A percentile compares a stretch with the other conserved stretches of the same genome.
Evolutionary conservation across 2,888 invertebrate species (phyloP).

Genomic region (Uloborus plumipes): DNA sequence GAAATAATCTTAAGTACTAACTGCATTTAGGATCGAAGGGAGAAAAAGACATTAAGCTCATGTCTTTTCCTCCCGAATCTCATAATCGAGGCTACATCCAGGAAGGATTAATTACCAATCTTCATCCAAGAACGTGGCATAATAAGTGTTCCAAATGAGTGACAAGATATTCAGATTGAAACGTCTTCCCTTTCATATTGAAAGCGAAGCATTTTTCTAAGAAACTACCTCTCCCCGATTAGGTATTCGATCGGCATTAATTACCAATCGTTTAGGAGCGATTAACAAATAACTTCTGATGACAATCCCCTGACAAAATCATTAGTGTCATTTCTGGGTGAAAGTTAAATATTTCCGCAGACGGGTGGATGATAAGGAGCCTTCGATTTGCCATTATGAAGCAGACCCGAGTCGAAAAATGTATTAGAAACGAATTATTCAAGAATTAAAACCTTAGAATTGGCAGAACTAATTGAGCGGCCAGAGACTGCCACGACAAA

Average conservation of each 20-base stretch:
- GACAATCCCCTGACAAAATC: conserved; percentile 61
- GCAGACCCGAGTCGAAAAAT: conserved; percentile 44
- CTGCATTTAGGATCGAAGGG: too few relatives aligned
- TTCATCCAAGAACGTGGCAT: too few relatives aligned
- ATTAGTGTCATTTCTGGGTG: conserved; percentile 56
- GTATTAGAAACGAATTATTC: conserved; percentile 64
- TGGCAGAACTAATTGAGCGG: conserved; percentile 53
- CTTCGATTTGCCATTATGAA: conserved; percentile 64
- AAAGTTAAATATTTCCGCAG: conserved; percentile 59
- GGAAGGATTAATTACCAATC: too few relatives aligned
- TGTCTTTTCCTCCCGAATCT: too few relatives aligned
- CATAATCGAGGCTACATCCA: too few relatives aligned
- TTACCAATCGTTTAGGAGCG: conserved; percentile 62
- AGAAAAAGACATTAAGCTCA: too few relatives aligned
- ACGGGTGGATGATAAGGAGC: conserved; percentile 49
- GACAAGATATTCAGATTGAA: too few relatives aligned
- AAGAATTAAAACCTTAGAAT: conserved; percentile 54
- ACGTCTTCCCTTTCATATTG: too few relatives aligned
- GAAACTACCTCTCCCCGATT: conserved; percentile 18
- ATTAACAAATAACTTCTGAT: conserved; percentile 64
- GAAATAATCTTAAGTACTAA: too few relatives aligned
- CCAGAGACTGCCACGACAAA: conserved; percentile 43
- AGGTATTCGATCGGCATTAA: conserved; percentile 56
- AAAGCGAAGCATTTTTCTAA: background rate
- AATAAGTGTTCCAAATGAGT: too few relatives aligned